A percentile compares a stretch with the other conserved stretches of the same genome.
Conservation (phyloP, 2,797 vertebrate species). For the Gambelia wislizenii region DNA sequence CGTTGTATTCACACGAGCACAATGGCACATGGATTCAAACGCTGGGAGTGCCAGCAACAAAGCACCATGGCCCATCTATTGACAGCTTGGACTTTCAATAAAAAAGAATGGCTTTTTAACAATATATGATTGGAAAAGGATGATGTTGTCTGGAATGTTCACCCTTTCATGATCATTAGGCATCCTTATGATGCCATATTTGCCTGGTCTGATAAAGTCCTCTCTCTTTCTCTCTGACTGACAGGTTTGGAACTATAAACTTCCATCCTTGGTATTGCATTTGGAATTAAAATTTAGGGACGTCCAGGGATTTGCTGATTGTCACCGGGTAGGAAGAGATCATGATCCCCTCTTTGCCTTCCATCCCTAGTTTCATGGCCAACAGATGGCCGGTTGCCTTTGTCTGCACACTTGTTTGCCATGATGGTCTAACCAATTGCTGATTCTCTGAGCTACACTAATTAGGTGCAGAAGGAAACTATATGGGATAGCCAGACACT, state of each 20-base stretch:
- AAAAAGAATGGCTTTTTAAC: too few relatives aligned
- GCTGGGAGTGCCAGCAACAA: too few relatives aligned
- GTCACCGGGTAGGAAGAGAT: neutral
- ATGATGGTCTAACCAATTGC: neutral
- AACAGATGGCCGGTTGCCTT: neutral
- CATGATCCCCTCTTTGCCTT: neutral
- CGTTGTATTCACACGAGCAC: too few relatives aligned
- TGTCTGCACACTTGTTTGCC: neutral
- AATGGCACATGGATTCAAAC: too few relatives aligned
- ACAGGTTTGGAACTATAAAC: neutral
- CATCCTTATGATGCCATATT: too few relatives aligned
- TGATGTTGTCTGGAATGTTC: too few relatives aligned
- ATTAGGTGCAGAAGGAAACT: neutral
- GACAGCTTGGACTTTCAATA: too few relatives aligned
- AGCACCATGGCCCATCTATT: too few relatives aligned
- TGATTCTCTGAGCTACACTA: neutral
- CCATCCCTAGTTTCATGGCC: neutral
- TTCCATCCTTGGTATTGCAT: slow-evolving; percentile 14
- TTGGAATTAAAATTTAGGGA: slow-evolving; percentile 26
- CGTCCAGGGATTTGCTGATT: slow-evolving; percentile 12
- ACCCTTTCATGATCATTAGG: too few relatives aligned
- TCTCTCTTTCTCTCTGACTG: neutral
- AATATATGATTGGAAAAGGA: too few relatives aligned
- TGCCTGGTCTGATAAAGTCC: too few relatives aligned
- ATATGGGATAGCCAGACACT: neutral